Base-by-base conservation (phyloP, 2,888 invertebrate species). In the Clusia tigrina region DNA sequence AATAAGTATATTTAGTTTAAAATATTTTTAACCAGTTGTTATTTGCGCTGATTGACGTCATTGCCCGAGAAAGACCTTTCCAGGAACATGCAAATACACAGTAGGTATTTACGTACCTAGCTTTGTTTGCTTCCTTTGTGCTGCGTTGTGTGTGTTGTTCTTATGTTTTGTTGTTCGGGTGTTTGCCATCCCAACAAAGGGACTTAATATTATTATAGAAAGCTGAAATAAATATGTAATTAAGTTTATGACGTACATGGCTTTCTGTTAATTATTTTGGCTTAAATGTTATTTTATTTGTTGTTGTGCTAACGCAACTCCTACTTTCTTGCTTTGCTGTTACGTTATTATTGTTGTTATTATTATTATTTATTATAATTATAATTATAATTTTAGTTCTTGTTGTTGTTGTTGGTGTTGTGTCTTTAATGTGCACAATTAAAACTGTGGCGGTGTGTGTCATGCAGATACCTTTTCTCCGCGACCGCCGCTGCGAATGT, bases 151-250 rank as follows among this genome's bases (percentile, higher is more conserved):
- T 60, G 38, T 51, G 15, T 61, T 46, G n/a, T 32, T 52, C 24
- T 53, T 52, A 12, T 60, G 32, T 52, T 32, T 25, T 25, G 37
- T 18, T 58, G 24, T 25, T 12, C 17, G 12, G 38, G n/a, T 55
- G 6, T 17, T 3, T 42, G 42, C 42, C 6, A 17, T 22, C 22
- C 5, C 22, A 20, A 22, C 25, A 32, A 5, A n/a, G n/a, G n/a
- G n/a, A n/a, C n/a, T n/a, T n/a, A n/a, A 20, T 22, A 20, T 26
- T 6, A 37, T 46, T 54, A 46, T 54, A 60, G 32, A 56, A 62
- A 62, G 57, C 57, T 62, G n/a, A 53, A 62, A 62, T 57, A 61
- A 56, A 62, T 61, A 57, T 53, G 58, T 62, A 58, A 62, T 58
- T 59, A 37, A 63, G 58, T 62, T 62, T 58, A 58, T 52, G 53